Base-by-base conservation (phyloP, 1,140 invertebrate species). In the Leptinotarsa undecemlineata region DNA sequence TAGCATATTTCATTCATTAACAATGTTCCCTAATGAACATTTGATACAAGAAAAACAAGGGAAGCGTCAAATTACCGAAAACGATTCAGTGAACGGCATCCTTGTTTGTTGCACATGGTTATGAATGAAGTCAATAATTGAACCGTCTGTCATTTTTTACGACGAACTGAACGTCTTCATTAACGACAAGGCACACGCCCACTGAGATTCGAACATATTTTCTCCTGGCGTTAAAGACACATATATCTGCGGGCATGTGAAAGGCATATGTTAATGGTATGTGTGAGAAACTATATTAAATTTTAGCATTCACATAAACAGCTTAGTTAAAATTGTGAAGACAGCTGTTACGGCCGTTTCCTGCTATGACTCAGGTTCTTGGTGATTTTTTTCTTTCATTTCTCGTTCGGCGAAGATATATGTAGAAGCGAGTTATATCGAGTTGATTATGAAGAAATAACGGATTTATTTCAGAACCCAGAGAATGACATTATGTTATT, bases 231-330 rank as follows among this genome's bases (percentile, higher is more conserved):
- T 42, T 42, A 20, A 42, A 47, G 19, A 47, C 13, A 48, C 20
- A 69, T 48, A 69, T 69, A 26, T 69, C n/a, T 42, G 48, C 33
- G 17, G 8, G 68, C 68, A 69, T 69, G 3, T 69, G 68, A 69
- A 48, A 48, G 68, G 48, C 68, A 69, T 69, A 42, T 69, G 68
- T 48, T 69, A 69, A 69, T 69, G 68, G 68, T 42, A 42, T 69
- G 68, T 15, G 48, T 69, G 68, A 51, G 68, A 69, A 57, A 48
- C 48, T 42, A 47, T 69, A 69, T 69, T 69, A 69, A 69, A 69
- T 69, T 69, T 69, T 69, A 69, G 68, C 68, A 48, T 69, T 42
- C 64, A 67, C 26, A 67, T 67, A 67, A 67, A 67, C 64, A 67
- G 23, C 64, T 67, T 67, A 67, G 64, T 67, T 67, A 42, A 67